These are phyloP conservation scores for Achroia grisella DNA, from an alignment of 1,140 invertebrate species.

Conservation along the genomic window DNA sequence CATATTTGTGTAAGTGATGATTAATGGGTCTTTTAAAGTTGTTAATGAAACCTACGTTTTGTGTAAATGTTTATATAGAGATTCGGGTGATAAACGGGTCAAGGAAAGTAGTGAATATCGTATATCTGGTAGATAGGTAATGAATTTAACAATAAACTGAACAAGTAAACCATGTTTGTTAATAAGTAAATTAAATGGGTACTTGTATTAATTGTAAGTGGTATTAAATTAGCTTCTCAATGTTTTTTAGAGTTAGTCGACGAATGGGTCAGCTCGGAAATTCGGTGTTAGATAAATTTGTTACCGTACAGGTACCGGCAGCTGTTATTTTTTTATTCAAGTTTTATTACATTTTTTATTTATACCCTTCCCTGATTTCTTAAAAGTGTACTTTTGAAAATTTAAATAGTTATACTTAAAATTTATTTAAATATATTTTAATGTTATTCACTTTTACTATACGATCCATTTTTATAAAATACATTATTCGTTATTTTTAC, in stretches of 20 bases:
- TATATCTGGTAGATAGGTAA: slow-evolving; percentile 62
- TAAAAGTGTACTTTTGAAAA: too few relatives aligned
- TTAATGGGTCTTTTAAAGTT: slow-evolving; percentile 9
- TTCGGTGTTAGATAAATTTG: slow-evolving; percentile 65
- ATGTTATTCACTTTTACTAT: too few relatives aligned
- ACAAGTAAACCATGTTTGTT: slow-evolving; percentile 46
- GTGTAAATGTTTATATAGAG: slow-evolving; percentile 22
- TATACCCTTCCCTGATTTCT: too few relatives aligned
- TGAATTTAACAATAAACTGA: slow-evolving; percentile 58
- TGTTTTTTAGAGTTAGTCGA: slow-evolving; percentile 72
- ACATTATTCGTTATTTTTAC: too few relatives aligned
- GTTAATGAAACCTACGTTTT: slow-evolving; percentile 15
- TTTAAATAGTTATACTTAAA: too few relatives aligned
- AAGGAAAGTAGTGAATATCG: slow-evolving; percentile 44
- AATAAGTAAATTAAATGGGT: slow-evolving; percentile 48
- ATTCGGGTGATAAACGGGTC: slow-evolving; percentile 66
- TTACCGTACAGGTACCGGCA: slow-evolving; percentile 10
- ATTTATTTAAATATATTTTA: too few relatives aligned
- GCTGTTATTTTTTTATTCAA: too few relatives aligned
- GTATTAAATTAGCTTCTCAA: slow-evolving; percentile 68
- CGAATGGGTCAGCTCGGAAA: slow-evolving; percentile 64
- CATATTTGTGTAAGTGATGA: too few relatives aligned
- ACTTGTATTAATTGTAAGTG: slow-evolving; percentile 40
- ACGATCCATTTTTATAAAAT: too few relatives aligned
- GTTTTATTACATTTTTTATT: too few relatives aligned